These are phyloP conservation scores for Synaphobranchus kaupii DNA, from an alignment of 2,797 vertebrate genomes.

Conservation along the genomic window DNA sequence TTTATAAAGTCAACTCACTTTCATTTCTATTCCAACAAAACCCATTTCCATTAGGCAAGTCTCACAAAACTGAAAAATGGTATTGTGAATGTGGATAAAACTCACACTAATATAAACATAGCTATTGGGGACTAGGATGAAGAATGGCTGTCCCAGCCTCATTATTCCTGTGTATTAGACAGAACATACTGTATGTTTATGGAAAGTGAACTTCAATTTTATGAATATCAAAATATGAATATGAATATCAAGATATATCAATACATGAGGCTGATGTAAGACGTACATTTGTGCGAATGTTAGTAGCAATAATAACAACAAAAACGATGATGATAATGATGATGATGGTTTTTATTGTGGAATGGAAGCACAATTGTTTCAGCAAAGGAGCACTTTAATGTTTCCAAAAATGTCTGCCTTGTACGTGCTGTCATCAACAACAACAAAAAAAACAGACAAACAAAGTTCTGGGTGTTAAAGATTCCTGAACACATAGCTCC, in stretches of 20 bases:
- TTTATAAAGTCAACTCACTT: background rate
- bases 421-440: background rate
- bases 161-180: background rate
- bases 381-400: background rate
- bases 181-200: background rate
- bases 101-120: background rate
- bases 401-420: background rate
- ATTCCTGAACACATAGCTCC: conserved; percentile 27
- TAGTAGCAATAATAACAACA: background rate
- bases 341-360: background rate
- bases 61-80: background rate
- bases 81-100: background rate
- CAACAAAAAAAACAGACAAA: conserved; percentile 15
- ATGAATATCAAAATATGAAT: conserved; percentile 11
- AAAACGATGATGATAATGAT: background rate
- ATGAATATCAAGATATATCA: background rate
- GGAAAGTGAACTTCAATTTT: conserved; percentile 10
- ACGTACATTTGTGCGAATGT: background rate
- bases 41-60: background rate
- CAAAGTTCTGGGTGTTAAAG: conserved; percentile 14
- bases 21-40: background rate
- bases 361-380: background rate
- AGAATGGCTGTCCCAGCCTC: background rate
- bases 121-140: background rate
- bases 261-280: background rate